Base-by-base conservation (phyloP, 2,888 invertebrate genomes). In the Aleiodes leptofemur region DNA sequence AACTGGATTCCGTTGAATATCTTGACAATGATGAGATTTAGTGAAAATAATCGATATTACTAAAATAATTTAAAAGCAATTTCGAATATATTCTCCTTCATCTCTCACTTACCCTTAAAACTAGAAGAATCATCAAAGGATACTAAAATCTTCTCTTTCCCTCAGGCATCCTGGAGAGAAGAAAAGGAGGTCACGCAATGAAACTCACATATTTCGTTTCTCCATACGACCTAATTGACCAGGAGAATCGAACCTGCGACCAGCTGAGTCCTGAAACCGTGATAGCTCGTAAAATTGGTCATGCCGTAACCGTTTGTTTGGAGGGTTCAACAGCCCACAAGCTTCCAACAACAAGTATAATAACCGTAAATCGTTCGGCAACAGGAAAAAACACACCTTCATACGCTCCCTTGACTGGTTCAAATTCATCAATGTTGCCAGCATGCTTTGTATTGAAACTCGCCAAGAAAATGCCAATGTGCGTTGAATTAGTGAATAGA, bases 141-240 rank as follows among this genome's bases (percentile, higher is more conserved):
- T 55, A 14, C 23, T 13, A 48, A 43, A n/a, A n/a, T 5, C 14
- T 14, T 5, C n/a, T 38, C 14, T 43, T 85, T 87, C 3, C 43
- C 43, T 6, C 89, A 95, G 95, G 89, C 56, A 88, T 89, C 76
- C 80, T 89, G 31, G 89, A 89, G 75, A 83, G 87, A 80, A 83
- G 89, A 69, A 88, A 84, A 85, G 89, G 89, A 16, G 89, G 97
- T 76, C 97, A 97, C 87, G 96, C 98, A 0, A 96, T 98, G 96
- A 96, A 95, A 84, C 90, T 98, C 38, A 97, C 97, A 0, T 98
- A 97, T 89, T 98, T 98, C 89, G 95, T 98, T 4, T 96, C 97
- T 0, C 97, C 98, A 0, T 98, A 97, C 86, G 97, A 98, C 88
- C 91, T 98, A 68, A 91, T 98, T 82, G 96, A 96, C 87, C 92